A percentile compares a stretch with the other conserved stretches of the same genome.
Conservation (phyloP, 2,888 invertebrate species). For the Hyposoter dolosus region DNA sequence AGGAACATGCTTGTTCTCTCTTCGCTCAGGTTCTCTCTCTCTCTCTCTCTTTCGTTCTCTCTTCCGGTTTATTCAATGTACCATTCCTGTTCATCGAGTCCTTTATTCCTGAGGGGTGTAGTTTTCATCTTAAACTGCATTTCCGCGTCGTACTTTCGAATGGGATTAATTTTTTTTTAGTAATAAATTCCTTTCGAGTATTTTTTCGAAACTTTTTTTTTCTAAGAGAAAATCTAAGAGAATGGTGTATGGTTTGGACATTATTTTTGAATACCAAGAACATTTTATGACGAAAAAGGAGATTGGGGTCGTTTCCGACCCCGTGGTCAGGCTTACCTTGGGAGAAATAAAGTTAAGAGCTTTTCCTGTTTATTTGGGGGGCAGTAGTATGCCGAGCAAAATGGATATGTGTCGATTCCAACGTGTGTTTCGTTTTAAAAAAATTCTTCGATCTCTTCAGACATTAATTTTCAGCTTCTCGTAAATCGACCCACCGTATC, state of each 20-base stretch:
- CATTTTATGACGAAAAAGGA: neutral
- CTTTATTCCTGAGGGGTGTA: neutral
- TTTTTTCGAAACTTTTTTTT: neutral
- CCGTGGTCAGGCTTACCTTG: no score
- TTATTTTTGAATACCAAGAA: neutral
- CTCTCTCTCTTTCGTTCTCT: neutral
- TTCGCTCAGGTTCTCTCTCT: conserved; percentile 5
- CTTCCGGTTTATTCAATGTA: conserved; percentile 41
- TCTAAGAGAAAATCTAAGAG: neutral
- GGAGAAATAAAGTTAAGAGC: no score
- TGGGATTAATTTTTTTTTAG: no score
- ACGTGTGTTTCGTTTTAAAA: neutral
- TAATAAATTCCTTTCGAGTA: no score
- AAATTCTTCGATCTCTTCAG: neutral
- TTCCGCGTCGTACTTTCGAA: neutral
- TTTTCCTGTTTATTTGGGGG: neutral
- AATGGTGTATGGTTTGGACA: neutral
- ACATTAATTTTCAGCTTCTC: neutral
- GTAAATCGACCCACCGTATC: neutral
- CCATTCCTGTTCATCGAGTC: conserved; percentile 27
- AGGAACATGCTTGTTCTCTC: conserved; percentile 3
- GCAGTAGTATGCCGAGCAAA: neutral
- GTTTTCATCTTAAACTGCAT: conserved; percentile 17
- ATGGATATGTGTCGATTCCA: neutral
- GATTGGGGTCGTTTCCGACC: neutral